Conservation (phyloP, 2,888 invertebrate genomes). For the Dyspetes luteomarginatus region DNA sequence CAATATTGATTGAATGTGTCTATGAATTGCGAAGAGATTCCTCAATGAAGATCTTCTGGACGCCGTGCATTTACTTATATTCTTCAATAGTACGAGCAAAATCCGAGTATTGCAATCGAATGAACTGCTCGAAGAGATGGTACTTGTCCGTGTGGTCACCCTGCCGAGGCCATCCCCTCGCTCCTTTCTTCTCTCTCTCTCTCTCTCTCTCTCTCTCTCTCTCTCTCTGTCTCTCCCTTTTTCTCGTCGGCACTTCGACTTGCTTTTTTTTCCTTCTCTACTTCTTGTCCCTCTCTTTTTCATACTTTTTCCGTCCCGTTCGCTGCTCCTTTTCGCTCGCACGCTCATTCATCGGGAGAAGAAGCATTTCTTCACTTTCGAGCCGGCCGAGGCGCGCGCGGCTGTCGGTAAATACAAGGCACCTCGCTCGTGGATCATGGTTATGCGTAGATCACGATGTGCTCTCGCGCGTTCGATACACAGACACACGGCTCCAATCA, state of each 20-base stretch:
- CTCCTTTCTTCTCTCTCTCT: constrained; percentile 3
- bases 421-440: constrained; percentile 66
- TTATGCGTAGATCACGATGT: constrained; percentile 68
- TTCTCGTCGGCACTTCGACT: constrained; percentile 11
- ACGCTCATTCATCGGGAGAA: constrained; percentile 29
- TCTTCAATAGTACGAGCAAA: constrained; percentile 16
- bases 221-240: not conserved
- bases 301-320: constrained; percentile 5
- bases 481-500: not conserved
- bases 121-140: constrained; percentile 6
- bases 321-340: constrained; percentile 60
- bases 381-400: constrained; percentile 66
- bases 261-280: constrained; percentile 5
- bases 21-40: not conserved
- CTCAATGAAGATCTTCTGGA: not conserved
- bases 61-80: not conserved
- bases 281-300: not conserved
- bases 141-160: constrained; percentile 1
- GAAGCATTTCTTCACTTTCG: constrained; percentile 66
- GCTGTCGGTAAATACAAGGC: constrained; percentile 70
- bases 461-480: constrained; percentile 25
- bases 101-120: constrained; percentile 16
- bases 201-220: not conserved
- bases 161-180: constrained; percentile 2
- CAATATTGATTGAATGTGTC: not conserved